A percentile compares a stretch with the other conserved stretches of the same genome.
Evolutionary conservation across 1,140 invertebrate species (phyloP).

Genomic region (Diabrotica virgifera): DNA sequence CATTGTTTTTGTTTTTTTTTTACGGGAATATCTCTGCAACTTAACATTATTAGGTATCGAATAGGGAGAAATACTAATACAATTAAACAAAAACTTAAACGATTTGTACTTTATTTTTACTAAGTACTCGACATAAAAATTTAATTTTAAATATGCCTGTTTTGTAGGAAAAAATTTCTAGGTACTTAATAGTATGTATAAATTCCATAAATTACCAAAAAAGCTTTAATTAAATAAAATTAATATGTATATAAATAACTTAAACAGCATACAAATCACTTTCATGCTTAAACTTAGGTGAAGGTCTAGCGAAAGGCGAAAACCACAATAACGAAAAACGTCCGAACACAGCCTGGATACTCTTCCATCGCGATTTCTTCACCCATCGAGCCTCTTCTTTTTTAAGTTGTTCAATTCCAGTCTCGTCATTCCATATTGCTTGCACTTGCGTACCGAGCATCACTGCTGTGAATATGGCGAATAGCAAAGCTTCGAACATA

Average conservation of each 20-base stretch:
- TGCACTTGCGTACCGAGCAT: slow-evolving; percentile 94
- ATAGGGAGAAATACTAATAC: too few species aligned
- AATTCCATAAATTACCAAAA: not conserved
- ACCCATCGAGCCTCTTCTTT: slow-evolving; percentile 90
- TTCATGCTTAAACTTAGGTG: slow-evolving; percentile 70
- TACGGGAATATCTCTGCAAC: too few species aligned
- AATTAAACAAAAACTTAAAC: too few species aligned
- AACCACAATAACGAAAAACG: slow-evolving; percentile 91
- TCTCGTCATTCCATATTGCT: slow-evolving; percentile 98
- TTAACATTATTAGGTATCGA: too few species aligned
- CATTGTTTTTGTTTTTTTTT: too few species aligned
- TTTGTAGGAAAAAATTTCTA: too few species aligned
- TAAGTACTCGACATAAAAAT: too few species aligned
- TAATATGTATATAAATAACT: slow-evolving; percentile 22
- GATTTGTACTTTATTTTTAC: too few species aligned
- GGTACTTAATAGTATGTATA: not conserved
- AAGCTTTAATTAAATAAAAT: slow-evolving; percentile 12
- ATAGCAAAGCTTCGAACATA: slow-evolving; percentile 94
- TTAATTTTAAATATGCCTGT: too few species aligned
- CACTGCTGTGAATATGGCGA: slow-evolving; percentile 97
- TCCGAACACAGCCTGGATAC: slow-evolving; percentile 92
- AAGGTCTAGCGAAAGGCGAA: slow-evolving; percentile 86
- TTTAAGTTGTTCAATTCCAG: slow-evolving; percentile 93
- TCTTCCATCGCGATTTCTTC: slow-evolving; percentile 88
- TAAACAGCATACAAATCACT: slow-evolving; percentile 75